A percentile compares a stretch with the other conserved stretches of the same genome.
Evolutionary conservation across 2,113 vertebrate species (phyloP).

Genomic region (Sarotherodon lohbergeri): DNA sequence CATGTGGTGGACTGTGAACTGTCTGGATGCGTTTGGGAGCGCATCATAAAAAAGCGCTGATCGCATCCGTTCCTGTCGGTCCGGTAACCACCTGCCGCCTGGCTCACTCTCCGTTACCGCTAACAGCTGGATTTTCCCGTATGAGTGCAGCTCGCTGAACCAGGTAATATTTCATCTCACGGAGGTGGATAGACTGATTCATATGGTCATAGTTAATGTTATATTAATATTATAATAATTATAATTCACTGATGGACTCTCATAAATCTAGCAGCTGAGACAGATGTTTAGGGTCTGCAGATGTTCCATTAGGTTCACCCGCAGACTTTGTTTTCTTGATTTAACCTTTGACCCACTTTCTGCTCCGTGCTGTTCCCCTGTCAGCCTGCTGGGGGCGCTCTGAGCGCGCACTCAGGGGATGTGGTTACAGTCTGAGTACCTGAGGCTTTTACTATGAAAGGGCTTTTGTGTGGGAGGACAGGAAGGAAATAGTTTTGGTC

Average conservation of each 20-base stretch:
- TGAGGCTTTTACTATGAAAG: not conserved
- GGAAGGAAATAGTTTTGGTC: not conserved
- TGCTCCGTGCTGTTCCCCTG: not conserved
- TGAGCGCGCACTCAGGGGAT: not conserved
- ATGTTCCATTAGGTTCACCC: not conserved
- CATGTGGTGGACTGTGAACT: not conserved
- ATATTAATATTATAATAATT: not conserved
- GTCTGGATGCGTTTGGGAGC: not conserved
- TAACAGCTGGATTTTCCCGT: not conserved
- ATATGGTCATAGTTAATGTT: not conserved
- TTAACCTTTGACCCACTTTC: not conserved
- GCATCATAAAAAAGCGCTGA: not conserved
- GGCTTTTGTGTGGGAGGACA: not conserved
- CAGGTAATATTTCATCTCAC: not conserved
- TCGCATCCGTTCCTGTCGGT: not conserved
- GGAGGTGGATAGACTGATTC: not conserved
- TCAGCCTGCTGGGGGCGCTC: not conserved
- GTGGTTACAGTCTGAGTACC: not conserved
- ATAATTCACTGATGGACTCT: not conserved
- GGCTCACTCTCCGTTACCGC: not conserved
- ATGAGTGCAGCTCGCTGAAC: not conserved
- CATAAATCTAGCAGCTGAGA: not conserved
- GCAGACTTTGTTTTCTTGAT: not conserved
- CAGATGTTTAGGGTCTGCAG: not conserved
- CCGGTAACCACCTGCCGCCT: not conserved